Evolutionary conservation across 2,797 vertebrate species (phyloP).

Genomic region (Pipistrellus pygmaeus): DNA sequence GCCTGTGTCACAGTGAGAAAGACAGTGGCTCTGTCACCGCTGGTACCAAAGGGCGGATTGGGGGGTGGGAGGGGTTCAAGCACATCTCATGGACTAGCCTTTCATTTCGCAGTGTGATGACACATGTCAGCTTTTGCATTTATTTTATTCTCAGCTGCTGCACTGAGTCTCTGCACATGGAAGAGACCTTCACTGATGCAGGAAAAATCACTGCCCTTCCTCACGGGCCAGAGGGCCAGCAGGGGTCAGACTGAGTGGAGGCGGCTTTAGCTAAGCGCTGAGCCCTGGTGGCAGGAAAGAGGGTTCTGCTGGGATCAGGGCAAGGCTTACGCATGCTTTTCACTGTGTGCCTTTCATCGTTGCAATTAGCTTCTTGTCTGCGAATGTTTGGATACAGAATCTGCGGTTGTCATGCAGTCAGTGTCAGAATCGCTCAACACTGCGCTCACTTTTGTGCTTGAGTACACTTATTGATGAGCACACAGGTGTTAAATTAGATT

Average conservation of each 20-base stretch:
- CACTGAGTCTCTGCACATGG: not conserved
- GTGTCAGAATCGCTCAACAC: constrained; percentile 78
- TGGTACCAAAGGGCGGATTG: not conserved
- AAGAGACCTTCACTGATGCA: not conserved
- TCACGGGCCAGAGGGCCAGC: constrained; percentile 31
- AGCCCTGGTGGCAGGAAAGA: not conserved
- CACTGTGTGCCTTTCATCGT: constrained; percentile 79
- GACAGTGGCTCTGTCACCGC: not conserved
- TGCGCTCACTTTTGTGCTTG: constrained; percentile 80
- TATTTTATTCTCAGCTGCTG: not conserved
- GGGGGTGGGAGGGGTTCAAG: constrained; percentile 13
- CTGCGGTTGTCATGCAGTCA: constrained; percentile 71
- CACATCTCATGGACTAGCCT: constrained; percentile 35
- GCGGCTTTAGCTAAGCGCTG: not conserved
- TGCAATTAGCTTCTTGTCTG: constrained; percentile 78
- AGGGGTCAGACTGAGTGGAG: constrained; percentile 19
- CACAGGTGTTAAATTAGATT: constrained; percentile 83
- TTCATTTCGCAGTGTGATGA: constrained; percentile 19
- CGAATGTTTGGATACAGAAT: constrained; percentile 69
- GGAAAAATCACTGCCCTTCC: not conserved
- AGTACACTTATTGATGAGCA: constrained; percentile 78
- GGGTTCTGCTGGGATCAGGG: not conserved
- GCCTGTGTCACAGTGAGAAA: not conserved
- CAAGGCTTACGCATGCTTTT: constrained; percentile 61
- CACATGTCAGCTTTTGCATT: constrained; percentile 32